Evolutionary conservation across 2,797 vertebrate species (phyloP), one percentile per base, ranked within the genome.

Genomic region (Microchirus variegatus): DNA sequence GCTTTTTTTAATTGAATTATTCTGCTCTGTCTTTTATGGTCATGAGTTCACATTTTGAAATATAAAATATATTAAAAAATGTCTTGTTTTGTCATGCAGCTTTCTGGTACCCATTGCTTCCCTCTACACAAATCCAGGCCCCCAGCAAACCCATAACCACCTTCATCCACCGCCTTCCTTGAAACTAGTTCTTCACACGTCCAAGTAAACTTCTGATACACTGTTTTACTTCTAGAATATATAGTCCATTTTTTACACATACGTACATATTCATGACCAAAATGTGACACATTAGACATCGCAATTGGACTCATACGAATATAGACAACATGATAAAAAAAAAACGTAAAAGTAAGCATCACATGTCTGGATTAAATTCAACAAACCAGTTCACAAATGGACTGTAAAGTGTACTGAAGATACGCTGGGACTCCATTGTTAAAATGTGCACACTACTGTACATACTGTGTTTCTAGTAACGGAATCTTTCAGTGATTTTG

Each of bases 211-310:
- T 22, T 22, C 22, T 5, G 3, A 3, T 22, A 3, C 22, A 22
- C 22, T 22, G 22, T 22, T 22, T 22, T 22, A 22, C 22, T 22
- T 22, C 22, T 3, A 3, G 38, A 40, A 12, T 14, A 13, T 41
- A 13, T 13, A 12, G 40, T 38, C 2, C 2, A 9, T 38, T 9
- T 1, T 38, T 12, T 4, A 49, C n/a, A 46, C 15, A 22, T 42
- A 44, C 54, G n/a, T 57, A 46, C 37, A 46, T 13, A 50, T 64
- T 73, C 59, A 64, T 74, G 38, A 50, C 18, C 37, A 68, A 84
- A 70, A 31, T 31, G 59, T 26, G n/a, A 61, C n/a, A 12, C 3
- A 36, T 18, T 45, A 54, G 65, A 66, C 19, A 40, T 19, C 3
- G 7, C 4, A 42, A 5, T 16, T 37, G 15, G 50, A 60, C 22